Percentiles rank a stretch among this genome's conserved stretches.
Evolutionary conservation across 2,888 invertebrate species (phyloP).

Genomic region (Mimachlamys varia): DNA sequence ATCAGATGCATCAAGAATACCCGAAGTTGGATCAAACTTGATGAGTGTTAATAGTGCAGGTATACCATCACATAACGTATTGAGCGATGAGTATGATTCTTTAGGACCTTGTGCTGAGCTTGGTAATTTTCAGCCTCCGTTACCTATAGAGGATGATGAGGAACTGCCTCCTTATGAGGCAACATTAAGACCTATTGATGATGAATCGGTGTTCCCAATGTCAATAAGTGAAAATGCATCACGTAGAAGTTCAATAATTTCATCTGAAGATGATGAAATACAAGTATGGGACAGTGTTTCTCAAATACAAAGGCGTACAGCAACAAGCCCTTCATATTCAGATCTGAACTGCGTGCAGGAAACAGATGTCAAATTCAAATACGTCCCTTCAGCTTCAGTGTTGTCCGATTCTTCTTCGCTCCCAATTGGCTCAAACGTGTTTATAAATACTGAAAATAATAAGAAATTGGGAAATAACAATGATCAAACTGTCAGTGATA

Average conservation of each 20-base stretch:
- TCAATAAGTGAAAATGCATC: slow-evolving; percentile 36
- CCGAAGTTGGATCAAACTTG: slow-evolving; percentile 24
- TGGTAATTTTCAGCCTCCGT: slow-evolving; percentile 51
- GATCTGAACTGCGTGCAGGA: neutral
- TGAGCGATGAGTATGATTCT: neutral
- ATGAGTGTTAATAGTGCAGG: neutral
- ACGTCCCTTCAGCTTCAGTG: neutral
- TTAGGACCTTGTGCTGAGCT: neutral
- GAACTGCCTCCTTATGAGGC: slow-evolving; percentile 73
- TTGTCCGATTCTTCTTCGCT: neutral
- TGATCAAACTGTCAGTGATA: neutral
- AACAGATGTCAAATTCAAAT: slow-evolving; percentile 19
- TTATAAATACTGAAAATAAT: neutral
- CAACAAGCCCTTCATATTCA: neutral
- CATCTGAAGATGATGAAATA: neutral
- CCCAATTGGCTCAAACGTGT: neutral
- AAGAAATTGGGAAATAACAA: neutral
- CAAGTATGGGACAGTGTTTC: slow-evolving; percentile 10
- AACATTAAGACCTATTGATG: slow-evolving; percentile 40
- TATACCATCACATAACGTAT: neutral
- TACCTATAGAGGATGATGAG: slow-evolving; percentile 70
- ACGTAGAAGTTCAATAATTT: neutral
- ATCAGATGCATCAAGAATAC: slow-evolving; percentile 34
- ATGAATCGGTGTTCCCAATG: slow-evolving; percentile 32
- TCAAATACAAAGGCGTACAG: neutral